Base-by-base conservation (phyloP, 2,113 vertebrate genomes). In the Rhynchopsitta pachyrhyncha region DNA sequence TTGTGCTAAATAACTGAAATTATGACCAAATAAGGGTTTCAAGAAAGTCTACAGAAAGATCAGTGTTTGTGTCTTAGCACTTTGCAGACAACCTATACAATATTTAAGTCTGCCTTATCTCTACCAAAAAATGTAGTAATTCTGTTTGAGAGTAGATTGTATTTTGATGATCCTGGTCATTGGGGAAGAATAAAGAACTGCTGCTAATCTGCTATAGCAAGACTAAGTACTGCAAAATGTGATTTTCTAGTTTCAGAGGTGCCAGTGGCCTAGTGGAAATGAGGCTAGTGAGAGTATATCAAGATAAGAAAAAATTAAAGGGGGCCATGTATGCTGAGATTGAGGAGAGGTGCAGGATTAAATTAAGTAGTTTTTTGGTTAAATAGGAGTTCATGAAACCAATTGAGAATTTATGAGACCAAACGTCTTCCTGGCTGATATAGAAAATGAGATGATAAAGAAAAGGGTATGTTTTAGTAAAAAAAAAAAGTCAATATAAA, bases 1-100 rank as follows among this genome's bases (percentile, higher is more conserved):
- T 97, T 86, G 82, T 73, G 35, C 24, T 96, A 93, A 95, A 92
- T 82, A 95, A 89, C 66, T 87, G 70, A 92, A 95, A 93, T 96
- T 93, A 81, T 37, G 92, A 74, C 41, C 46, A 94, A 94, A 96
- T 93, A 93, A 92, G 88, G 55, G 41, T 89, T 86, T 79, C 49
- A 80, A 93, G 77, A 70, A 94, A 94, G 93, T 90, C 88, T 87
- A 85, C 44, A 75, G 71, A 64, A 81, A 78, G 86, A 96, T 97
- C 86, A 94, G 55, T 82, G 66, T 53, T 92, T 89, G 35, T 42
- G 27, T 73, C 55, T 73, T 78, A 74, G 60, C 17, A 64, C 93
- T 91, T 92, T 92, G 62, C 82, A 91, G 82, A 71, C 74, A 68
- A 67, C 55, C 50, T 93, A 77, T 81, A 66, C 37, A 91, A 57